Evolutionary conservation across 2,113 vertebrate species (phyloP), one percentile per base, ranked within the genome.

Genomic region (Ophiodon elongatus): DNA sequence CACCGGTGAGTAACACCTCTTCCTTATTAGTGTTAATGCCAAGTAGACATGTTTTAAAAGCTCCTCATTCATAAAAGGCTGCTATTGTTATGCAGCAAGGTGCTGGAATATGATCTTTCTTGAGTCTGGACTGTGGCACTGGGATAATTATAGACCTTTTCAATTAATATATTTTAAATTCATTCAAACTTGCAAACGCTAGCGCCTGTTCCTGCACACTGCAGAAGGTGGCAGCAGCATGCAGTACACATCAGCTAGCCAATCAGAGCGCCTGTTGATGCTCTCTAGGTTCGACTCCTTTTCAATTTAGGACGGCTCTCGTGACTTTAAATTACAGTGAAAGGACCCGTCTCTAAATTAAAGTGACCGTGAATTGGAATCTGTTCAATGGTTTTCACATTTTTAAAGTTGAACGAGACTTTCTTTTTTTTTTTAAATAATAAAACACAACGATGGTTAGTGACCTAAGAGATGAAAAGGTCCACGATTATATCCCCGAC

Each of bases 1-100:
- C 94, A 25, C 92, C 92, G 91, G 96, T 97, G 95, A 97, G 96
- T 96, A 73, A 73, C 45, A 14, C 27, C 67, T 76, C 71, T 79
- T 65, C 68, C 77, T 80, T 47, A 3, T 62, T 13, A 37, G 17
- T 43, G 25, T 47, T 56, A 33, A 57, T 60, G 10, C 68, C n/a
- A 35, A 65, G 29, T 47, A 82, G 52, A 75, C 85, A 62, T 89
- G 82, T 78, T 87, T 89, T 90, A 76, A 80, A 79, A 60, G 56
- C 78, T 70, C 47, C 10, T 82, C 78, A 84, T 84, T 82, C 80
- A 85, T 66, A 10, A 47, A n/a, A 76, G 8, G 17, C 57, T 60
- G 59, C 23, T 21, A 31, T 80, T 87, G 59, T 81, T 60, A 83
- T 80, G 25, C 73, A 74, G 63, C 57, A 21, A 68, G 25, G 4